Evolutionary conservation across 2,797 vertebrate genomes (phyloP).

Genomic region (Pseudomugil gertrudae): DNA sequence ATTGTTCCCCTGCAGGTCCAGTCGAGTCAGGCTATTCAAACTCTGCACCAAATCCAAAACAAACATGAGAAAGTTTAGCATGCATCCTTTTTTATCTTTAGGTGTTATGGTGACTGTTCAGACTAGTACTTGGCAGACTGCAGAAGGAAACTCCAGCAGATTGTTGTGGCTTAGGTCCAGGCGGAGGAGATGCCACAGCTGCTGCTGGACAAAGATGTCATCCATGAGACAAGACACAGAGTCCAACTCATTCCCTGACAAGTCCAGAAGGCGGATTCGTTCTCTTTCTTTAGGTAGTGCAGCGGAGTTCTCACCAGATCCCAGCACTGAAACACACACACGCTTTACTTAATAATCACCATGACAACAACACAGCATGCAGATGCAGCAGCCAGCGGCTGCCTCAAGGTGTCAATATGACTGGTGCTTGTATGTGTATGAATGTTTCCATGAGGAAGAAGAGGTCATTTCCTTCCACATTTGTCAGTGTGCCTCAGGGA

Average conservation of each 20-base stretch:
- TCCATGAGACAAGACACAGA: slow-evolving; percentile 86
- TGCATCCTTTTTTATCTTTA: background rate
- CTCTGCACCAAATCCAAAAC: slow-evolving; percentile 71
- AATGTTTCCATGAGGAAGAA: too few relatives aligned
- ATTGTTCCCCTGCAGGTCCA: slow-evolving; percentile 93
- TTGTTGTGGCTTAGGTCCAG: slow-evolving; percentile 93
- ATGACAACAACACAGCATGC: too few relatives aligned
- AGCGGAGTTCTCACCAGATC: slow-evolving; percentile 77
- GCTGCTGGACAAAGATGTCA: slow-evolving; percentile 77
- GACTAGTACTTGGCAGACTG: slow-evolving; percentile 86
- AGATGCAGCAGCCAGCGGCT: background rate
- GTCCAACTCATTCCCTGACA: slow-evolving; percentile 93
- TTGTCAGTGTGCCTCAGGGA: too few relatives aligned
- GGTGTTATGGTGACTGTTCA: background rate
- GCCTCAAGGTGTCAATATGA: background rate
- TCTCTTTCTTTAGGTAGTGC: slow-evolving; percentile 84
- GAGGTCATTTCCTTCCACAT: too few relatives aligned
- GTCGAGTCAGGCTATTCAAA: slow-evolving; percentile 86
- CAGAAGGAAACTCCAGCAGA: slow-evolving; percentile 84
- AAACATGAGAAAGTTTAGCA: background rate
- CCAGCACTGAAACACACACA: slow-evolving; percentile 51
- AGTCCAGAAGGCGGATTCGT: slow-evolving; percentile 89
- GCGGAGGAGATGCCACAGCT: slow-evolving; percentile 86
- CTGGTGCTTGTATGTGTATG: too few relatives aligned
- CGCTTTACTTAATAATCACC: background rate